Base-by-base conservation (phyloP, 2,113 vertebrate genomes). In the Ailurus styani region DNA sequence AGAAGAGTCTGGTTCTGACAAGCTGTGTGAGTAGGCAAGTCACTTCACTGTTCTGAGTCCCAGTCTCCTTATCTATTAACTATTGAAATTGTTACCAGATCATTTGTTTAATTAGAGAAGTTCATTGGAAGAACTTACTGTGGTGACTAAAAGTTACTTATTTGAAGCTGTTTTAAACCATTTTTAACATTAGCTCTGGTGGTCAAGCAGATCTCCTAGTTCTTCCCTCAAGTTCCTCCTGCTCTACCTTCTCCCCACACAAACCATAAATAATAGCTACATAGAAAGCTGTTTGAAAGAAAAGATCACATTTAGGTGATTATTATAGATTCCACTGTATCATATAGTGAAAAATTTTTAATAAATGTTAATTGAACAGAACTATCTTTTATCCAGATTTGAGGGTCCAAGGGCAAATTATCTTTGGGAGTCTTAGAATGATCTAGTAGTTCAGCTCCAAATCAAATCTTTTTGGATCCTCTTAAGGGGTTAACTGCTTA, bases 381-480 rank as follows among this genome's bases (percentile, higher is more conserved):
- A 87, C 7, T 88, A 54, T 87, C 5, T 60, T 81, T 70, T 57
- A 55, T 66, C 52, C 6, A 82, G 47, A 66, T 70, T 85, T 93
- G 40, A 64, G 34, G 25, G 60, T 84, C 21, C 50, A 72, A 91
- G 21, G 12, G 34, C 37, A 95, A 77, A 72, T 93, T 93, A 79
- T 9, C 78, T 85, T 85, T 42, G 21, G 8, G 55, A 70, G 31
- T 66, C 25, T 94, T 87, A 91, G 17, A 90, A 87, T 77, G 77
- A 75, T 87, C 55, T 37, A 15, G 40, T 91, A 73, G n/a, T 94
- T 97, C 18, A 70, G 79, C 79, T 95, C 2, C 29, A 96, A 95
- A 82, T 75, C 75, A 96, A 92, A 11, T 62, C 5, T 50, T 60
- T 75, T 93, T 54, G 62, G 54, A 64, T 66, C 29, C 57, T 92